phyloP scores from a whole-genome alignment of 2,888 invertebrate genomes.

The Achlya flavicornis region DNA sequence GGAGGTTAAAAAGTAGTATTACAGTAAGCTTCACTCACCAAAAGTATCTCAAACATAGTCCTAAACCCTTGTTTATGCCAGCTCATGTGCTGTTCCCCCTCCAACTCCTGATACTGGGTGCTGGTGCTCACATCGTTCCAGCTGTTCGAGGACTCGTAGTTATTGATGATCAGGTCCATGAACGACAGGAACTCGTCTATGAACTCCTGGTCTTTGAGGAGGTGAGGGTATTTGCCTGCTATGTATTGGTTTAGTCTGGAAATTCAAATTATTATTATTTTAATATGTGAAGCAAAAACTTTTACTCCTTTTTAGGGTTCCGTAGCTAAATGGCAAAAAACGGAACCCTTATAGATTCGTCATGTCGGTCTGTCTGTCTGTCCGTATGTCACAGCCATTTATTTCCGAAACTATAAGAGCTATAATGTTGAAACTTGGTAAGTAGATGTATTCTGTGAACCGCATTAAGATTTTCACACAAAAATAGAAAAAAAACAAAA shows the following conservation, averaged over 20 bases:
- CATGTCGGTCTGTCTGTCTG: too few species aligned
- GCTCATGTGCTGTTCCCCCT: slow-evolving; percentile 53
- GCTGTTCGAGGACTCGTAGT: slow-evolving; percentile 53
- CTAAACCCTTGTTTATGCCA: slow-evolving; percentile 58
- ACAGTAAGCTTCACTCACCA: slow-evolving; percentile 27
- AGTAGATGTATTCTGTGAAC: too few species aligned
- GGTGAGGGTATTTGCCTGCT: slow-evolving; percentile 34
- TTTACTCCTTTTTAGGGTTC: too few species aligned
- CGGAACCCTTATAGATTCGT: too few species aligned
- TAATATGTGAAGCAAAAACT: not conserved
- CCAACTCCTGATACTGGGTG: slow-evolving; percentile 44
- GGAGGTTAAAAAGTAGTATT: too few species aligned
- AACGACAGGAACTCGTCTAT: slow-evolving; percentile 46
- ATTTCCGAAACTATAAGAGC: too few species aligned
- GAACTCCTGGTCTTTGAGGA: slow-evolving; percentile 47
- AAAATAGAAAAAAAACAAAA: too few species aligned
- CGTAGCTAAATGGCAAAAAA: too few species aligned
- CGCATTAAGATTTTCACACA: too few species aligned
- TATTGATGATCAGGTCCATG: slow-evolving; percentile 47
- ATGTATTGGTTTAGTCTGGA: slow-evolving; percentile 50
- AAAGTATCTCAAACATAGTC: slow-evolving; percentile 57
- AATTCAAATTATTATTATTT: not conserved
- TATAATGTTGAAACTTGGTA: too few species aligned
- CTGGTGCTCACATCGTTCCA: slow-evolving; percentile 60
- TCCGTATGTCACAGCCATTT: too few species aligned